These are phyloP conservation scores for Dynastes maya DNA, from an alignment of 2,888 invertebrate species.

Conservation along the genomic window DNA sequence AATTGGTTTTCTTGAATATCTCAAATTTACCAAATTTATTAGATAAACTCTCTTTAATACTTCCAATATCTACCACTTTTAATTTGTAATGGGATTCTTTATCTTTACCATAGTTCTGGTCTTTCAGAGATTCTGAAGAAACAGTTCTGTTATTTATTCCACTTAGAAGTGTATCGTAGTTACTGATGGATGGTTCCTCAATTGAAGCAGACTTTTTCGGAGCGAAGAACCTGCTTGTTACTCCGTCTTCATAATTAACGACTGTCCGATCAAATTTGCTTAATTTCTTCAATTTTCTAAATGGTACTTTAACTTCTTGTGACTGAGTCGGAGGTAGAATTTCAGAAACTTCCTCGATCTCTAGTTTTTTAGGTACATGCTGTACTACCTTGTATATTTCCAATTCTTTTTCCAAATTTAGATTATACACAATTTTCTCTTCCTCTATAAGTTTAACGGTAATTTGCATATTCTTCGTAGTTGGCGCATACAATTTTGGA, in stretches of 20 bases:
- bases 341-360: constrained; percentile 52
- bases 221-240: constrained; percentile 77
- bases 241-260: constrained; percentile 69
- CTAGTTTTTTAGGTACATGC: constrained; percentile 52
- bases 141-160: constrained; percentile 25
- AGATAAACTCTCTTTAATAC: too few species aligned
- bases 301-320: constrained; percentile 61
- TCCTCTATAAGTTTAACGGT: constrained; percentile 43
- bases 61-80: too few species aligned
- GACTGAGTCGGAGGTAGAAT: constrained; percentile 55
- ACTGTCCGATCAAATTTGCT: constrained; percentile 73
- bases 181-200: constrained; percentile 34
- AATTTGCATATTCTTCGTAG: constrained; percentile 52
- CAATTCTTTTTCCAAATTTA: constrained; percentile 37
- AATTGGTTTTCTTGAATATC: too few species aligned
- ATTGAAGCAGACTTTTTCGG: constrained; percentile 55
- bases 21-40: too few species aligned
- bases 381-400: constrained; percentile 48
- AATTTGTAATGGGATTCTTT: too few species aligned
- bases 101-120: too few species aligned
- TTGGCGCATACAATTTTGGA: constrained; percentile 47
- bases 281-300: constrained; percentile 67
- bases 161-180: constrained; percentile 16
- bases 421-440: constrained; percentile 43
- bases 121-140: background rate